A percentile compares a stretch with the other conserved stretches of the same genome.
phyloP scores from a whole-genome alignment of 1,140 invertebrate species.

The Cydia pomonella region DNA sequence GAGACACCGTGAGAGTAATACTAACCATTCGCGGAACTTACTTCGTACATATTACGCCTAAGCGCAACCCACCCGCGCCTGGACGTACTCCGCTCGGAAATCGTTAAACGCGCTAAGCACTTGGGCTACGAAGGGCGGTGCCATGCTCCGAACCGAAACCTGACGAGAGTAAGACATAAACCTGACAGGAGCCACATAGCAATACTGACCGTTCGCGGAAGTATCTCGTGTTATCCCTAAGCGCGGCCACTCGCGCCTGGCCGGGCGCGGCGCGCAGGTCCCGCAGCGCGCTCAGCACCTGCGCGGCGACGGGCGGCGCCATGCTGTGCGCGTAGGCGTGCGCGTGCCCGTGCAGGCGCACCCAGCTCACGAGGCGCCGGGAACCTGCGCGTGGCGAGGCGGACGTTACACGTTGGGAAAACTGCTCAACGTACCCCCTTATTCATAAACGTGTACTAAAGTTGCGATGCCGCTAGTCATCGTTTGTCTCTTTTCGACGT shows the following conservation, averaged over 20 bases:
- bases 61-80: background rate
- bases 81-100: background rate
- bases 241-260: conserved; percentile 1
- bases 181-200: background rate
- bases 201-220: conserved; percentile 20
- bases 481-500: too few relatives aligned
- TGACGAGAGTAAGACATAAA: background rate
- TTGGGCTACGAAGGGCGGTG: conserved; percentile 94
- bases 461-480: too few relatives aligned
- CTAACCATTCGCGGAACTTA: conserved; percentile 11
- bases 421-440: too few relatives aligned
- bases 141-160: conserved; percentile 85
- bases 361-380: conserved; percentile 88
- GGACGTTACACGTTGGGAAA: background rate
- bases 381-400: conserved; percentile 53
- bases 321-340: conserved; percentile 93
- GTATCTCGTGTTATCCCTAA: conserved; percentile 28
- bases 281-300: conserved; percentile 94
- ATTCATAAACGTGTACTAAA: too few relatives aligned
- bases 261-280: conserved; percentile 45
- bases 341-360: conserved; percentile 92
- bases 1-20: conserved; percentile 85
- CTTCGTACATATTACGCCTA: background rate
- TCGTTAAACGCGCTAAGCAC: conserved; percentile 77
- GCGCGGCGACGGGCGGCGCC: conserved; percentile 94